phyloP scores from a whole-genome alignment of 2,113 vertebrate genomes.

The Synodontis membranacea region DNA sequence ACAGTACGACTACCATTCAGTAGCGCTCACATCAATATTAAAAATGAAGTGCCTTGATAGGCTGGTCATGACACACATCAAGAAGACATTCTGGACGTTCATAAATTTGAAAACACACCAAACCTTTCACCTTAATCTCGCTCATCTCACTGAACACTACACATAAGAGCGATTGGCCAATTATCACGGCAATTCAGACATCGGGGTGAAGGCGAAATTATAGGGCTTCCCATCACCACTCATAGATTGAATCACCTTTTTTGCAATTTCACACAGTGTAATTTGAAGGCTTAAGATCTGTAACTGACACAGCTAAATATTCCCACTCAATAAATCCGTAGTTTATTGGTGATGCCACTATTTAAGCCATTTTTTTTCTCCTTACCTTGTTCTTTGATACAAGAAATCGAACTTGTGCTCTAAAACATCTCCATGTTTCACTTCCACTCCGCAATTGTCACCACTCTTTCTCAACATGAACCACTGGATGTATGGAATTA shows the following conservation, averaged over 20 bases:
- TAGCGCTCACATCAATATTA: background rate
- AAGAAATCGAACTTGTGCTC: background rate
- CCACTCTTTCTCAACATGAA: background rate
- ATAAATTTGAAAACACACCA: background rate
- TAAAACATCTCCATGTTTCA: background rate
- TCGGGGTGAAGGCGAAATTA: background rate
- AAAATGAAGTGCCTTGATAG: background rate
- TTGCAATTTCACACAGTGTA: background rate
- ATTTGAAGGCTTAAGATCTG: background rate
- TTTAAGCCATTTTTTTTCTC: background rate
- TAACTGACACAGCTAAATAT: background rate
- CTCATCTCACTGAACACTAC: background rate
- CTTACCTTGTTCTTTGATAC: background rate
- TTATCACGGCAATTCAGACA: background rate
- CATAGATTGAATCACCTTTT: background rate
- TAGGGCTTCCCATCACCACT: background rate
- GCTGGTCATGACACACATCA: background rate
- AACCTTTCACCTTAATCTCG: too few relatives aligned
- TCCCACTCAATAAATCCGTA: background rate
- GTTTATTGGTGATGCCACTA: background rate
- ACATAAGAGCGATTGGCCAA: background rate
- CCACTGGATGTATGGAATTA: background rate
- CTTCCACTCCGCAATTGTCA: background rate
- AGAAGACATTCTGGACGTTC: background rate
- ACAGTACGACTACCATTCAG: background rate